Evolutionary conservation across 2,113 vertebrate genomes (phyloP), one percentile per base, ranked within the genome.

Genomic region (Ptyas mucosa): DNA sequence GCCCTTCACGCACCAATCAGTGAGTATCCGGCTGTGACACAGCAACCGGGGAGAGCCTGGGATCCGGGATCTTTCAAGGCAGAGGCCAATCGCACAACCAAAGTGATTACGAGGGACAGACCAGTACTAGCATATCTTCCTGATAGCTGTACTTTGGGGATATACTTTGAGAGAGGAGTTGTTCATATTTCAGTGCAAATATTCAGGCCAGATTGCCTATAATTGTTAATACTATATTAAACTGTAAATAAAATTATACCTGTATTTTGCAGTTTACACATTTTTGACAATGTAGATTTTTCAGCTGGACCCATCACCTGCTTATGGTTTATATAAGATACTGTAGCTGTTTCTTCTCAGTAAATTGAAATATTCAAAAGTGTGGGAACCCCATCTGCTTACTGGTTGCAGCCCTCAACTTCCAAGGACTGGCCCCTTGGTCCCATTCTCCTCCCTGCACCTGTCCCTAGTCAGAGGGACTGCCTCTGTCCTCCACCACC

Each of bases 1-100:
- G 99, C 99, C 7, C 98, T 99, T 94, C 99, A 99, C 1, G 98
- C 99, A n/a, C 99, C 99, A n/a, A 98, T 99, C 97, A 98, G 99
- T 99, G 98, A 98, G 98, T 98, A 97, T 95, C 93, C 90, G 93
- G 88, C 94, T 20, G 85, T 11, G 53, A n/a, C 34, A 89, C 24
- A 1, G 0, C n/a, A n/a, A 1, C 24, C 14, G 1, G 8, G 61
- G 7, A 0, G 15, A 81, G 12, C 21, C 8, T 20, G 61, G 64
- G 64, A 10, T 54, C 46, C 49, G 1, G 8, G 6, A 1, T 7
- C 46, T 51, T 21, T 34, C 49, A 2, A 39, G 26, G 53, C 51
- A 12, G 23, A 57, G 24, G 9, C 87, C 29, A 6, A 20, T 3
- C 15, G 7, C 29, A 14, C 24, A 15, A 0, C 39, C 23, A 26